A percentile compares a stretch with the other conserved stretches of the same genome.
Evolutionary conservation across 2,113 vertebrate genomes (phyloP).

Genomic region (Agelaius tricolor): DNA sequence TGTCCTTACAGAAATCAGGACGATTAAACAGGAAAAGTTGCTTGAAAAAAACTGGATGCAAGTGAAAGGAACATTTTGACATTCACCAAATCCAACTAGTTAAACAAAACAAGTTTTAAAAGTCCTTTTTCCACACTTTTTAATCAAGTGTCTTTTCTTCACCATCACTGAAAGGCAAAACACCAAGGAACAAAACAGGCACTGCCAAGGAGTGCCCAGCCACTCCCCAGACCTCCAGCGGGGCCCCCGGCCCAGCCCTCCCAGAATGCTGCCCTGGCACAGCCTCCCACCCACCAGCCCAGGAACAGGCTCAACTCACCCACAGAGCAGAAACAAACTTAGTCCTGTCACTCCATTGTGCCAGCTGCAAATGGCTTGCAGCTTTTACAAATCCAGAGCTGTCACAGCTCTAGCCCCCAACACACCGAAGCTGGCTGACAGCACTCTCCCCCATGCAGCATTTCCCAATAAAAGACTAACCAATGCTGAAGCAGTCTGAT

Average conservation of each 20-base stretch:
- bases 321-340: neutral
- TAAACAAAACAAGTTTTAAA: neutral
- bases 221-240: no score
- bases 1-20: neutral
- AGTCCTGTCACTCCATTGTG: neutral
- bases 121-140: neutral
- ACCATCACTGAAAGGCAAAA: neutral
- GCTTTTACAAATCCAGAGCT: accelerated
- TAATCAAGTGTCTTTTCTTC: neutral
- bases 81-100: neutral
- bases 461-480: neutral
- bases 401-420: neutral
- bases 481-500: accelerated
- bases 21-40: neutral
- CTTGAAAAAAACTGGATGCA: neutral
- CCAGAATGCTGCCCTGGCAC: neutral
- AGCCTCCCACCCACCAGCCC: no score
- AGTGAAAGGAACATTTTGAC: neutral
- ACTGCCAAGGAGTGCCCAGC: accelerated
- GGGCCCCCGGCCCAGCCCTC: neutral
- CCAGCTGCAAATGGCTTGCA: neutral
- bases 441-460: accelerated
- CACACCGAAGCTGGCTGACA: neutral
- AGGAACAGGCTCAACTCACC: neutral
- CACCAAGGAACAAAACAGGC: neutral